Evolutionary conservation across 2,888 invertebrate genomes (phyloP).

Genomic region (Oligia fasciuncula): DNA sequence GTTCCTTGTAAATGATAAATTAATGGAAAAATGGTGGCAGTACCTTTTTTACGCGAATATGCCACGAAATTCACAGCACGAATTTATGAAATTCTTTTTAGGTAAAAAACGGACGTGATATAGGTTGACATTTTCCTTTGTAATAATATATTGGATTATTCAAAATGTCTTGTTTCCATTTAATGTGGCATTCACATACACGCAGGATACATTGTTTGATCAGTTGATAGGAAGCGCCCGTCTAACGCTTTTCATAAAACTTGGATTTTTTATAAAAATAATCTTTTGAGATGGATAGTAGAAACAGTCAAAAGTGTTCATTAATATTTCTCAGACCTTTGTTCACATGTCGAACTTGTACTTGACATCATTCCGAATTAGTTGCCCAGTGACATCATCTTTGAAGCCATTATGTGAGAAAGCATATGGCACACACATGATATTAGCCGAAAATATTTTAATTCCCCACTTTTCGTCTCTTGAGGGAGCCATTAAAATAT

Average conservation of each 20-base stretch:
- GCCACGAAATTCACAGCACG: background rate
- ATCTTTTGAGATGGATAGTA: slow-evolving; percentile 8
- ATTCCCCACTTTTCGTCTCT: slow-evolving; percentile 18
- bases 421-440: slow-evolving; percentile 59
- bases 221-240: background rate
- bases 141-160: slow-evolving; percentile 32
- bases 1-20: slow-evolving; percentile 26
- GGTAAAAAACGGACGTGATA: slow-evolving; percentile 12
- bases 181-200: slow-evolving; percentile 23
- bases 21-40: background rate
- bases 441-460: slow-evolving; percentile 40
- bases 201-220: slow-evolving; percentile 18
- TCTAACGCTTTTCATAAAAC: background rate
- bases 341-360: slow-evolving; percentile 14
- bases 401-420: slow-evolving; percentile 30
- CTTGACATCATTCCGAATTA: slow-evolving; percentile 32
- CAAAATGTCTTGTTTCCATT: slow-evolving; percentile 17
- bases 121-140: slow-evolving; percentile 43
- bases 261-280: background rate
- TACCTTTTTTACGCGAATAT: slow-evolving; percentile 18
- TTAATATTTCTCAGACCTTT: background rate
- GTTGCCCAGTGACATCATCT: slow-evolving; percentile 53
- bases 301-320: background rate
- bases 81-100: slow-evolving; percentile 27
- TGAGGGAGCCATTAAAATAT: slow-evolving; percentile 41